Evolutionary conservation across 1,140 invertebrate genomes (phyloP), one percentile per base, ranked within the genome.

Genomic region (Halotydeus destructor): DNA sequence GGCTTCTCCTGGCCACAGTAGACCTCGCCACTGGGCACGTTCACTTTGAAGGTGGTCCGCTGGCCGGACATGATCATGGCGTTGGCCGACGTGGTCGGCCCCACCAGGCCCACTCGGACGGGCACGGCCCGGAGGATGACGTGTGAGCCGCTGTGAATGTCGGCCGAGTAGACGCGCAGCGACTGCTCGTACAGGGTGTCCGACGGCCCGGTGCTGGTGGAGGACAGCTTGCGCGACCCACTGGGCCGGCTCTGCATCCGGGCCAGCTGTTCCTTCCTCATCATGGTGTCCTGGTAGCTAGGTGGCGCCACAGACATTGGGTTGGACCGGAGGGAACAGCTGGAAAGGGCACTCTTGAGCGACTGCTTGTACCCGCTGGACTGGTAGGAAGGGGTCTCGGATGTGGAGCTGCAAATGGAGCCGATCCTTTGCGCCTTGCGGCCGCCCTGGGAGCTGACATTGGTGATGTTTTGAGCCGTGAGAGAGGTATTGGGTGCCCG

Each of bases 161-260:
- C 54, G 26, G 56, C 51, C 19, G 49, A 47, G 39, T 60, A 60
- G 39, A 57, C 52, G 38, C 57, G 50, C 30, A 63, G 37, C 5
- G 61, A 63, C 41, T 63, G 52, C 48, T 62, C 60, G 49, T 63
- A 63, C 21, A 65, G 44, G 30, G 57, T 44, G 44, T 57, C 57
- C 8, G 62, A 61, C 37, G 52, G 49, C 21, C 54, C 52, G 52
- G 56, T 61, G 25, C 53, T 50, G 21, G 55, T 52, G 38, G 50
- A 55, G 46, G 63, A 60, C 38, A 54, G n/a, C 38, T 38, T 35
- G 24, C 14, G 24, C 19, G 23, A 11, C 8, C 25, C 27, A 34
- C n/a, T n/a, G n/a, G 39, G 35, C 8, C 32, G 28, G 16, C 41
- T 45, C 16, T 54, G 39, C 22, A 51, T 48, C 18, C 50, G 46